Conservation (phyloP, 2,888 invertebrate genomes). For the Ichneumoninae sp. region DNA sequence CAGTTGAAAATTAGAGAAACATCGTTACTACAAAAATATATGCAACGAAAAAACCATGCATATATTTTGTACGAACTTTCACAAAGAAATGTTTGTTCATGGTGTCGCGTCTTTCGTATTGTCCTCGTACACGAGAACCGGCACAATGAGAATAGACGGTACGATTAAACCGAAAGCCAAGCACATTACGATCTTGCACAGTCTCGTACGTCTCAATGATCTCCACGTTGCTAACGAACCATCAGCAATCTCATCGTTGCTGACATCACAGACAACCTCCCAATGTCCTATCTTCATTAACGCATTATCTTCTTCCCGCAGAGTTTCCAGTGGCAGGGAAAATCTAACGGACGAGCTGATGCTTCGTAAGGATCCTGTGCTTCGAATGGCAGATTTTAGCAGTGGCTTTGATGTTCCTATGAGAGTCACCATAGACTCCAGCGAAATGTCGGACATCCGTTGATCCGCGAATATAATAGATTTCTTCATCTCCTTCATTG, state of each 20-base stretch:
- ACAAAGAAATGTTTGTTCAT: background rate
- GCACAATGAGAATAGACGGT: slow-evolving; percentile 67
- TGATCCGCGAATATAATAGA: slow-evolving; percentile 57
- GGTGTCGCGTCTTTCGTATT: background rate
- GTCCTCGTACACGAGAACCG: slow-evolving; percentile 60
- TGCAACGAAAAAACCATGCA: background rate
- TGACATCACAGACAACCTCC: slow-evolving; percentile 52
- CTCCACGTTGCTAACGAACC: slow-evolving; percentile 25
- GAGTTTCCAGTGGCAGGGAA: slow-evolving; percentile 52
- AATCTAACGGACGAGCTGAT: slow-evolving; percentile 64
- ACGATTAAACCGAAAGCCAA: slow-evolving; percentile 65
- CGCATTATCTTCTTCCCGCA: background rate
- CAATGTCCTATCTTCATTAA: slow-evolving; percentile 49
- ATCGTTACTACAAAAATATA: background rate
- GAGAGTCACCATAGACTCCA: slow-evolving; percentile 62
- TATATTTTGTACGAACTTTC: background rate
- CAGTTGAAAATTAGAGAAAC: background rate
- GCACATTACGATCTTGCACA: slow-evolving; percentile 65
- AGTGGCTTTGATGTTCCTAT: slow-evolving; percentile 50
- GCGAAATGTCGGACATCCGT: slow-evolving; percentile 31
- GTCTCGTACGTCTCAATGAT: slow-evolving; percentile 51
- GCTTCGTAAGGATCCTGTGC: slow-evolving; percentile 56
- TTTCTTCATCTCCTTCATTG: slow-evolving; percentile 46
- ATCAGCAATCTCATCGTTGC: slow-evolving; percentile 19
- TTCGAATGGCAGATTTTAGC: slow-evolving; percentile 61